Evolutionary conservation across 2,888 invertebrate genomes (phyloP).

Genomic region (Adelognathus sp.): DNA sequence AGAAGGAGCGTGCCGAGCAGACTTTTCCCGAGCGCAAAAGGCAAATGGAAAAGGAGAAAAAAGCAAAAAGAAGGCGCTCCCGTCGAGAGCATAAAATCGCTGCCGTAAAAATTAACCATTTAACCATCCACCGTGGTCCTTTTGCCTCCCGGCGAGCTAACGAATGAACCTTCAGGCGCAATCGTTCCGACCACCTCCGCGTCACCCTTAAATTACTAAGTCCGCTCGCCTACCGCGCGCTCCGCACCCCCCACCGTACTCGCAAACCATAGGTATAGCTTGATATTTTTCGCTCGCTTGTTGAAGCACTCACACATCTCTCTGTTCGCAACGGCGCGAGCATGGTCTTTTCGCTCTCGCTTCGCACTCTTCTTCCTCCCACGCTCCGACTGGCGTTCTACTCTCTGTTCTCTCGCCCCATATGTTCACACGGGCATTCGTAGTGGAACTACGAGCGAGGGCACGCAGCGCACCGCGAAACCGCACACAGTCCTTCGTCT

Average conservation of each 20-base stretch:
- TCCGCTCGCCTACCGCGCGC: slow-evolving; percentile 20
- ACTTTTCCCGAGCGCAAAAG: slow-evolving; percentile 39
- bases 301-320: not conserved
- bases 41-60: slow-evolving; percentile 42
- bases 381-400: not conserved
- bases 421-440: slow-evolving; percentile 43
- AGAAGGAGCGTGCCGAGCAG: slow-evolving; percentile 37
- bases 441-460: not conserved
- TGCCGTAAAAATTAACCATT: slow-evolving; percentile 77
- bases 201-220: slow-evolving; percentile 52
- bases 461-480: slow-evolving; percentile 15
- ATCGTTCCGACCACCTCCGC: slow-evolving; percentile 61
- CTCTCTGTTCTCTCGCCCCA: slow-evolving; percentile 2
- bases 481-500: slow-evolving; percentile 29
- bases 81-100: slow-evolving; percentile 71
- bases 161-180: slow-evolving; percentile 74
- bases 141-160: slow-evolving; percentile 61
- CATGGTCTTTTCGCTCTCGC: not conserved
- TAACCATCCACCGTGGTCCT: slow-evolving; percentile 68
- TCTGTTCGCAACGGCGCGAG: not conserved
- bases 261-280: slow-evolving; percentile 40
- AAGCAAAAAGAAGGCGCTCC: slow-evolving; percentile 18
- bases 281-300: slow-evolving; percentile 39
- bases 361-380: slow-evolving; percentile 30
- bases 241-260: not conserved